Evolutionary conservation across 2,888 invertebrate genomes (phyloP).

Genomic region (Sphinx pinastri): DNA sequence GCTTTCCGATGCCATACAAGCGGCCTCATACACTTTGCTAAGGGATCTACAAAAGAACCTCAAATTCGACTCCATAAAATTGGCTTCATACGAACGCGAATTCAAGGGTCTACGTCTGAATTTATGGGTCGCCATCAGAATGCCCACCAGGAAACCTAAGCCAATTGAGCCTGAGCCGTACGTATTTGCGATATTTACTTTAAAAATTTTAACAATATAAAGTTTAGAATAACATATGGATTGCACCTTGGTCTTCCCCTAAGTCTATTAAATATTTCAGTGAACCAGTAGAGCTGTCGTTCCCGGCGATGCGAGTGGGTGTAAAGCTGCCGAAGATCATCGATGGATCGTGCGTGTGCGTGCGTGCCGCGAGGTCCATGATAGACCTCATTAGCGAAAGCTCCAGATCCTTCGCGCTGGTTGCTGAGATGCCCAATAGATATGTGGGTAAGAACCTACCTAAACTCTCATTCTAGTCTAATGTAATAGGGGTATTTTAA

Average conservation of each 20-base stretch:
- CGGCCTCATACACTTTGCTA: conserved; percentile 70
- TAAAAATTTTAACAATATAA: too few species aligned
- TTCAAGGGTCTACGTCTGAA: conserved; percentile 66
- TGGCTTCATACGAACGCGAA: conserved; percentile 66
- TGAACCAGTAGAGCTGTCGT: conserved; percentile 79
- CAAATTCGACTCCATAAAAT: conserved; percentile 57
- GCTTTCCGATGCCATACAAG: conserved; percentile 66
- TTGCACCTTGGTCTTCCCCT: too few species aligned
- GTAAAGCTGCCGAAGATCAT: conserved; percentile 83
- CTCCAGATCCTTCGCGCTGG: conserved; percentile 55
- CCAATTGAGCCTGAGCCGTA: conserved; percentile 67
- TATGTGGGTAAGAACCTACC: conserved; percentile 54
- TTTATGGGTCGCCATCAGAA: conserved; percentile 71
- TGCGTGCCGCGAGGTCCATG: conserved; percentile 81
- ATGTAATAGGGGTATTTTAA: not conserved
- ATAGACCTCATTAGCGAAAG: conserved; percentile 85
- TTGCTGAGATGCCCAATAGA: conserved; percentile 53
- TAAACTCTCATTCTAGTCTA: not conserved
- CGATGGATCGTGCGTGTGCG: conserved; percentile 79
- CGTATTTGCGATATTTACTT: conserved; percentile 33
- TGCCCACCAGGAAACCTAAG: conserved; percentile 66
- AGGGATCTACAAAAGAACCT: conserved; percentile 67
- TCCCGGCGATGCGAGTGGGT: conserved; percentile 79
- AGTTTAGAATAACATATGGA: too few species aligned
- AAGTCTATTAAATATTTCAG: conserved; percentile 50